Evolutionary conservation across 1,140 invertebrate genomes (phyloP), one percentile per base, ranked within the genome.

Genomic region (Tetragnatha versicolor): DNA sequence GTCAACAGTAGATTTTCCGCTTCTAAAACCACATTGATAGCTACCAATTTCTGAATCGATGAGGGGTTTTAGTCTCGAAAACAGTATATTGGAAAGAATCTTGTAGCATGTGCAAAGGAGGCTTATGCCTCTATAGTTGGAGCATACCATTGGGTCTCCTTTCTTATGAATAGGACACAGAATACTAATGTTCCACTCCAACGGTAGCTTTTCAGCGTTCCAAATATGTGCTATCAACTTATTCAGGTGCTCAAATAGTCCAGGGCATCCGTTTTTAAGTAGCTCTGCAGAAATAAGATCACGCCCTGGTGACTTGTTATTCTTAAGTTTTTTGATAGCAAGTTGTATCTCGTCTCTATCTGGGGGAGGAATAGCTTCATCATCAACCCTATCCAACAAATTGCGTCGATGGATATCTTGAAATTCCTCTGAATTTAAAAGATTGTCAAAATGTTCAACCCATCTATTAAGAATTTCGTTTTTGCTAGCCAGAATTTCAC

Each of bases 21-120:
- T 55, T 25, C 53, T 55, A 55, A 55, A 27, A 20, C 53, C 22
- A 55, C 53, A 55, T 55, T 55, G 22, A 25, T 25, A 55, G 29
- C 53, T 55, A 20, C 53, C 29, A 31, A 55, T 55, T 55, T 55
- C 3, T 17, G 53, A 55, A 17, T 55, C 5, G 17, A 55, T 20
- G 20, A 55, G 17, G 25, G 53, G 53, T 17, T 20, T 25, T 9
- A 17, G 10, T 31, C 22, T 55, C 0, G 7, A 22, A 55, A 27
- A 55, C 5, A 55, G 29, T 27, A 31, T 27, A 27, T 58, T 58
- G 25, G 45, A 49, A 17, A 9, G 7, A 20, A 49, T 49, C 22
- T 49, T 49, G 22, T 17, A 49, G 45, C 45, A 49, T 10, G 45
- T 49, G 14, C 17, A 63, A n/a, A 63, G 33, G 27, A 37, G 12